Evolutionary conservation across 2,888 invertebrate species (phyloP).

Genomic region (Caenorhabditis sp.): DNA sequence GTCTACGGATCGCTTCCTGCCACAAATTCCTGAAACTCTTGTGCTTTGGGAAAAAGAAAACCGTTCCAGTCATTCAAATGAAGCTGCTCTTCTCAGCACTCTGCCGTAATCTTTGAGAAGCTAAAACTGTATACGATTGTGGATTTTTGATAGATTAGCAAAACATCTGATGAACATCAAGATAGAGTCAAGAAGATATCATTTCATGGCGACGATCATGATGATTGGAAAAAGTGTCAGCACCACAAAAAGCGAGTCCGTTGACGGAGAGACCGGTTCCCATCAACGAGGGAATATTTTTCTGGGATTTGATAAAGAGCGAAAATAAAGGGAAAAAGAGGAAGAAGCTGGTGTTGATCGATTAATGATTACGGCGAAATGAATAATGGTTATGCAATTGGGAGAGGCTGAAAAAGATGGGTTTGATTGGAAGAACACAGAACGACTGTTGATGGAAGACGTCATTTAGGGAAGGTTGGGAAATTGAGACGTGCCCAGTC

Average conservation of each 20-base stretch:
- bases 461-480: neutral
- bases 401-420: neutral
- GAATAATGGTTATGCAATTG: constrained; percentile 6
- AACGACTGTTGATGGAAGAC: too few species aligned
- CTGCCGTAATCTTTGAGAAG: too few species aligned
- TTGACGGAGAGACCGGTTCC: constrained; percentile 29
- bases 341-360: constrained; percentile 2
- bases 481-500: neutral
- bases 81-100: too few species aligned
- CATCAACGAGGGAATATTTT: neutral
- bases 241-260: constrained; percentile 31
- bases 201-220: too few species aligned
- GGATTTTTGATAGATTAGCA: too few species aligned
- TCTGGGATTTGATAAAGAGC: neutral
- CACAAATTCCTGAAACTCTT: too few species aligned
- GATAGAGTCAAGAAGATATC: neutral
- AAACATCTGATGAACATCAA: neutral
- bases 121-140: too few species aligned
- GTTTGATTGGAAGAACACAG: neutral
- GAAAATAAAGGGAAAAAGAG: neutral
- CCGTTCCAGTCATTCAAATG: too few species aligned
- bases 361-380: neutral
- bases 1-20: too few species aligned
- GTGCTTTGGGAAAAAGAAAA: too few species aligned
- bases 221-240: constrained; percentile 22